These are phyloP conservation scores for Tachypleus tridentatus DNA, from an alignment of 1,140 invertebrate species.

Conservation along the genomic window DNA sequence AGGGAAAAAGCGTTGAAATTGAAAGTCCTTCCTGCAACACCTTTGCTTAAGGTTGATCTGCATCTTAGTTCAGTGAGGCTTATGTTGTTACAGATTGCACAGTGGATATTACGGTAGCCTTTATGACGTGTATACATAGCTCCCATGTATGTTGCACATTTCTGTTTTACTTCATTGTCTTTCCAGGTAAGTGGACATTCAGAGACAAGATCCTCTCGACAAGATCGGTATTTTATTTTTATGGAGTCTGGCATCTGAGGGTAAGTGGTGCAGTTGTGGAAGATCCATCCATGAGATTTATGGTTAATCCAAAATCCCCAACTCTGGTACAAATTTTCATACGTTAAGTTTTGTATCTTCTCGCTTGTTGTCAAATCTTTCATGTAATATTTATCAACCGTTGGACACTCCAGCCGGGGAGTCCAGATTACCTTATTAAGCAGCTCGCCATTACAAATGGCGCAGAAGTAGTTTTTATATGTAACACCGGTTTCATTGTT, in stretches of 20 bases:
- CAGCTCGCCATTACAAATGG: slow-evolving; percentile 39
- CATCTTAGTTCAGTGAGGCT: slow-evolving; percentile 33
- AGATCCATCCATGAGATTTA: not conserved
- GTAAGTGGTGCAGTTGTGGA: not conserved
- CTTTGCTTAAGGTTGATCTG: slow-evolving; percentile 12
- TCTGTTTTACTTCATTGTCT: slow-evolving; percentile 5
- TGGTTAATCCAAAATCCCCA: not conserved
- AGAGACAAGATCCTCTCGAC: slow-evolving; percentile 4
- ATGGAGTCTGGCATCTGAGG: not conserved
- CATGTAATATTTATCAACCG: not conserved
- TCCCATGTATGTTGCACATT: slow-evolving; percentile 15
- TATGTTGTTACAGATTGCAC: slow-evolving; percentile 43
- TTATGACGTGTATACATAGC: not conserved
- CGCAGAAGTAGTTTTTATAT: slow-evolving; percentile 45
- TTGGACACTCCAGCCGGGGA: slow-evolving; percentile 9
- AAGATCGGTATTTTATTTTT: not conserved
- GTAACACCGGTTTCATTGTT: slow-evolving; percentile 35
- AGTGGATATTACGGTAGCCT: slow-evolving; percentile 42
- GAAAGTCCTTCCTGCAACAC: slow-evolving; percentile 28
- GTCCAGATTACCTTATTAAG: slow-evolving; percentile 12
- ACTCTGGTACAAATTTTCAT: not conserved
- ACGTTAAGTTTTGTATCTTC: not conserved
- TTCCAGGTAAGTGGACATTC: slow-evolving; percentile 5
- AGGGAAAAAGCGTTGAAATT: slow-evolving; percentile 38
- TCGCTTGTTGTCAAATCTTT: not conserved